phyloP scores from a whole-genome alignment of 2,888 invertebrate species.

The Periphyllus acericola region DNA sequence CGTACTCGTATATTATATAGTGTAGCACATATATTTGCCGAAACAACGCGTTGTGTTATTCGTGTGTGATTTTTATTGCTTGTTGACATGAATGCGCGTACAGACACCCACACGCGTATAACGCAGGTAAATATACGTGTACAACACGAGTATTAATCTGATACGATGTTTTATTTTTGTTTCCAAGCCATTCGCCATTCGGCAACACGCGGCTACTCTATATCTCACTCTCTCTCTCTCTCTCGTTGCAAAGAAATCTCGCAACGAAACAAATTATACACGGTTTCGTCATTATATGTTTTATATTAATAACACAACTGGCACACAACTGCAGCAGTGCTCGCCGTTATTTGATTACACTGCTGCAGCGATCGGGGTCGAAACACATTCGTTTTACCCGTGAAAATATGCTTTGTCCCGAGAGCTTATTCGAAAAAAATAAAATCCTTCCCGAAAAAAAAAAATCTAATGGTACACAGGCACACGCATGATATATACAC shows the following conservation, averaged over 20 bases:
- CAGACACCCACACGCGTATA: not conserved
- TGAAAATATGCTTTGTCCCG: no score
- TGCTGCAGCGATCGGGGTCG: not conserved
- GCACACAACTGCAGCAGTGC: not conserved
- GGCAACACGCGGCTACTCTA: no score
- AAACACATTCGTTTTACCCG: no score
- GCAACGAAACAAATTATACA: conserved; percentile 32
- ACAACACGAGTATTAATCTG: conserved; percentile 23
- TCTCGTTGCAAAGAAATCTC: not conserved
- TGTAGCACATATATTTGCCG: conserved; percentile 1
- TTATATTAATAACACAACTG: conserved; percentile 14
- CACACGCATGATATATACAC: no score
- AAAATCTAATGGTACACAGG: no score
- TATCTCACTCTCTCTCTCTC: no score
- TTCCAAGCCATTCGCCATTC: not conserved
- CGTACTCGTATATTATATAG: not conserved
- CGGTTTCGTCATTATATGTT: conserved; percentile 30
- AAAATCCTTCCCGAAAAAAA: no score
- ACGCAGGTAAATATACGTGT: not conserved
- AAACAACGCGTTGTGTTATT: not conserved
- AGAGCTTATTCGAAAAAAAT: no score
- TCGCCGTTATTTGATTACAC: not conserved
- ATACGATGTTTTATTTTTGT: conserved; percentile 8
- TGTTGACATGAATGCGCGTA: conserved; percentile 41
- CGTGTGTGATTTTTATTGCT: conserved; percentile 47